Percentiles rank a stretch among this genome's conserved stretches.
phyloP scores from a whole-genome alignment of 1,140 invertebrate species.

The Aphelinus atriplicis region DNA sequence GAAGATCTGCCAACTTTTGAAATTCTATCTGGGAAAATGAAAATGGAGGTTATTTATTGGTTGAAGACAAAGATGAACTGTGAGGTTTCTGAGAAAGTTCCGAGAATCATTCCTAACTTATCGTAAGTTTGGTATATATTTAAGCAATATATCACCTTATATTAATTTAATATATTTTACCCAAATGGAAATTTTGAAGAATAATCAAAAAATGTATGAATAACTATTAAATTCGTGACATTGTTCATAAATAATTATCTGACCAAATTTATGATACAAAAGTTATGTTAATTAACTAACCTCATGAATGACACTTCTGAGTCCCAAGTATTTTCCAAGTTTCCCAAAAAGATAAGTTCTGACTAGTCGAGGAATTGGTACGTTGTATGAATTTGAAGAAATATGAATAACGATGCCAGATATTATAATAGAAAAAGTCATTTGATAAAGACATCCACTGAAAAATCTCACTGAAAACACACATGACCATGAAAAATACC shows the following conservation, averaged over 20 bases:
- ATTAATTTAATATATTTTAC: no score
- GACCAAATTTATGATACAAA: no score
- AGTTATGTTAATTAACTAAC: constrained; percentile 28
- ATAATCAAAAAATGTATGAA: no score
- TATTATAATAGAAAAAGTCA: constrained; percentile 69
- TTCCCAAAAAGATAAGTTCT: constrained; percentile 66
- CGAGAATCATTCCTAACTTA: no score
- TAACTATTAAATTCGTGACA: no score
- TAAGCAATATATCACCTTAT: no score
- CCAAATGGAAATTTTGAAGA: no score
- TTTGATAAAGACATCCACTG: constrained; percentile 66
- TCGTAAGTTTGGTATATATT: no score
- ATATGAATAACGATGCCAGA: constrained; percentile 71
- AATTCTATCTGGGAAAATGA: constrained; percentile 40
- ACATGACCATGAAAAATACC: constrained; percentile 44
- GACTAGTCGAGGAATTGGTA: constrained; percentile 66
- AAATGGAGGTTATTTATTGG: no score
- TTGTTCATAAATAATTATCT: no score
- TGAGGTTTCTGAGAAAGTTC: no score
- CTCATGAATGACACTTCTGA: constrained; percentile 49
- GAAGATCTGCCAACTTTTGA: constrained; percentile 54
- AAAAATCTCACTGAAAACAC: constrained; percentile 68
- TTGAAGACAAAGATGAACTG: no score
- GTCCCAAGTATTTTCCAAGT: constrained; percentile 64
- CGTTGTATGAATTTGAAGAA: constrained; percentile 60